Conservation (phyloP, 2,113 vertebrate genomes). For the Cacatua alba region DNA sequence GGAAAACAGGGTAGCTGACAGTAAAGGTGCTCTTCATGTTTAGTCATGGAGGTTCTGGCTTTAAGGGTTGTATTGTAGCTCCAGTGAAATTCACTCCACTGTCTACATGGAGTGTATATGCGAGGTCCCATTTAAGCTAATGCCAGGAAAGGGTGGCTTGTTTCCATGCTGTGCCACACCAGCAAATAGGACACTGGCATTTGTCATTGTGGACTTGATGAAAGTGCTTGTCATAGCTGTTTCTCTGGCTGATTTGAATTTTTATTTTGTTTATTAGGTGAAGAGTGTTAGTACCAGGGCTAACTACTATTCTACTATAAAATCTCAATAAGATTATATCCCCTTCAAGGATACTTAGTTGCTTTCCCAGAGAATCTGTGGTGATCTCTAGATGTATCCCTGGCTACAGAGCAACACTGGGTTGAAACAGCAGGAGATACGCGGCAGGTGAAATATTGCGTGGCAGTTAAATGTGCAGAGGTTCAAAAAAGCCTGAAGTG, state of each 20-base stretch:
- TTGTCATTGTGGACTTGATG: constrained; percentile 45
- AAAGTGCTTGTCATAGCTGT: constrained; percentile 48
- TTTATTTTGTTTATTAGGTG: constrained; percentile 61
- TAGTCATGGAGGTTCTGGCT: neutral
- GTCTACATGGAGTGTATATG: neutral
- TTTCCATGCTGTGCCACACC: constrained; percentile 4
- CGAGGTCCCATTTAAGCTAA: neutral
- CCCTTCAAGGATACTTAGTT: constrained; percentile 42
- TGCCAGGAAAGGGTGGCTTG: neutral
- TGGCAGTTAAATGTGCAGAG: neutral
- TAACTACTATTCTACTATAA: constrained; percentile 38
- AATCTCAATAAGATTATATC: constrained; percentile 38
- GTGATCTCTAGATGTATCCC: neutral
- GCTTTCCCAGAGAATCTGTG: constrained; percentile 26
- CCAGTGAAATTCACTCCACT: neutral
- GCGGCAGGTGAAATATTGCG: neutral
- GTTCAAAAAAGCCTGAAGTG: neutral
- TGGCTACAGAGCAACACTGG: neutral
- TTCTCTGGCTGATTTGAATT: constrained; percentile 62
- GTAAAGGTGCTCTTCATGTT: neutral
- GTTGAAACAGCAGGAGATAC: neutral
- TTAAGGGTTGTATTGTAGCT: neutral
- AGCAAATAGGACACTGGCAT: constrained; percentile 24
- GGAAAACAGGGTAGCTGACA: neutral
- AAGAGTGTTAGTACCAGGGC: constrained; percentile 12